phyloP scores from a whole-genome alignment of 2,113 vertebrate species.

The Panthera leo region DNA sequence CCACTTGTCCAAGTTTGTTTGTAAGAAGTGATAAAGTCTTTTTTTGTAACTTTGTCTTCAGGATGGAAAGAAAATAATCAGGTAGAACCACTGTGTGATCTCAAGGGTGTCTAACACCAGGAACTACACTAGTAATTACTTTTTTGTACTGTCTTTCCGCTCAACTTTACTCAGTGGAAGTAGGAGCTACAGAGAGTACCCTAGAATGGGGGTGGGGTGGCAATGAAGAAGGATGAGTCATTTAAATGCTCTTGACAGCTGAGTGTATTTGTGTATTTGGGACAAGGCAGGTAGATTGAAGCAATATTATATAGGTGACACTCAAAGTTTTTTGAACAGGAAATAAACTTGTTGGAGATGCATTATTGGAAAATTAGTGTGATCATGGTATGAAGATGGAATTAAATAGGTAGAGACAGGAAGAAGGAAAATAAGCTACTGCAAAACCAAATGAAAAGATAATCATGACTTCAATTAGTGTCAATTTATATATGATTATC shows the following conservation, averaged over 20 bases:
- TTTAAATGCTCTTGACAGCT: neutral
- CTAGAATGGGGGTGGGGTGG: neutral
- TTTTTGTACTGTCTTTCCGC: neutral
- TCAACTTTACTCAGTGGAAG: neutral
- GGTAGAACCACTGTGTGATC: neutral
- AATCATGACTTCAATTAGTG: neutral
- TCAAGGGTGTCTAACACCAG: neutral
- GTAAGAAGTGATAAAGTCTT: neutral
- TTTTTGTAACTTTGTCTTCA: neutral
- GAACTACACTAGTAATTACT: neutral
- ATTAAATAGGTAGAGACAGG: neutral
- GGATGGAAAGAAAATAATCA: neutral
- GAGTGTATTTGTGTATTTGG: neutral
- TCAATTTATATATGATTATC: neutral
- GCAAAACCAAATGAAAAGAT: neutral
- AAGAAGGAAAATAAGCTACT: neutral
- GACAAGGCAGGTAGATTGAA: neutral
- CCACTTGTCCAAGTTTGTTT: neutral
- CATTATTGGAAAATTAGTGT: neutral
- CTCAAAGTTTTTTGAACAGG: neutral
- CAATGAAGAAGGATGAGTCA: neutral
- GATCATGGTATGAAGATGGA: neutral
- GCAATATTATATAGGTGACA: neutral
- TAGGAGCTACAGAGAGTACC: neutral
- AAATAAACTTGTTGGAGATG: neutral